Conservation (phyloP, 1,140 invertebrate genomes). For the Ooceraea biroi region DNA sequence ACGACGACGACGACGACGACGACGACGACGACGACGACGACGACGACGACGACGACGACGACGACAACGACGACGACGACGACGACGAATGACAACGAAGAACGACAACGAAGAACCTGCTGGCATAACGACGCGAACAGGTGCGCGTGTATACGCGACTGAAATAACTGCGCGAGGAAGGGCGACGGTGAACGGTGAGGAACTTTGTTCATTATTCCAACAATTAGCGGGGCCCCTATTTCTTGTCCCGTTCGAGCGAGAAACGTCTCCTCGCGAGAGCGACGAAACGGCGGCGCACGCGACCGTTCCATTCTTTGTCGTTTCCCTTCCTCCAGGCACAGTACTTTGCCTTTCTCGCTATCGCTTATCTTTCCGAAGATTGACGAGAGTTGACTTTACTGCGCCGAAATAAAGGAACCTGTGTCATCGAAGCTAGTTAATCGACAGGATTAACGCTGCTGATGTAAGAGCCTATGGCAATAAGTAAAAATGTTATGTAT, state of each 20-base stretch:
- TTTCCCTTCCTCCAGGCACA: slow-evolving; percentile 16
- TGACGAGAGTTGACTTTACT: slow-evolving; percentile 32
- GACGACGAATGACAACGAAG: slow-evolving; percentile 35
- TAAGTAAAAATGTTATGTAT: neutral
- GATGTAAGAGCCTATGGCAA: neutral
- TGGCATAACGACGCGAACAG: slow-evolving; percentile 65
- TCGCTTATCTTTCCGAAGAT: slow-evolving; percentile 52
- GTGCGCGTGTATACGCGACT: slow-evolving; percentile 59
- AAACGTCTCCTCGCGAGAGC: slow-evolving; percentile 17
- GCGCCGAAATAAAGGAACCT: neutral
- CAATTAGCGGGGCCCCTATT: slow-evolving; percentile 80
- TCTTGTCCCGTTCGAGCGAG: slow-evolving; percentile 72
- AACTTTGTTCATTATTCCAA: slow-evolving; percentile 83
- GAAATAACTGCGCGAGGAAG: slow-evolving; percentile 66
- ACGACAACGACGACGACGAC: slow-evolving; percentile 37
- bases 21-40: slow-evolving; percentile 35
- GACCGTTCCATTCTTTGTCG: neutral
- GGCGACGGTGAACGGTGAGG: slow-evolving; percentile 2
- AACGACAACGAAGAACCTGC: slow-evolving; percentile 32
- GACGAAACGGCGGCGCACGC: neutral
- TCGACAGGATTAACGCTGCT: neutral
- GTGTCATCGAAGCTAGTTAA: neutral
- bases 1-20: slow-evolving; percentile 60
- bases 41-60: slow-evolving; percentile 56
- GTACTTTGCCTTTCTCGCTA: slow-evolving; percentile 10